Base-by-base conservation (phyloP, 2,113 vertebrate species). In the Tetrax tetrax region DNA sequence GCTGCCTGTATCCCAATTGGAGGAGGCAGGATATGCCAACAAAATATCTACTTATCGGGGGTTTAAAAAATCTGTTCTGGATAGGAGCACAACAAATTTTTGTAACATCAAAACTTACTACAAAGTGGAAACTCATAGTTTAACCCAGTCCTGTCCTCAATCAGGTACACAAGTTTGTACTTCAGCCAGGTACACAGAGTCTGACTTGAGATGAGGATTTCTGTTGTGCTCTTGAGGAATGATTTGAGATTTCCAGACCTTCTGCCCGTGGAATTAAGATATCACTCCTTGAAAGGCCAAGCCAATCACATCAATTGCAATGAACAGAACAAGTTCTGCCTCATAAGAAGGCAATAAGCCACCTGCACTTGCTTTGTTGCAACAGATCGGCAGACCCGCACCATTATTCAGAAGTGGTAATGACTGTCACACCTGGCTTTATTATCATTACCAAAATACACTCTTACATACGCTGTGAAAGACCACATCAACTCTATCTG, bases 151-250 rank as follows among this genome's bases (percentile, higher is more conserved):
- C 48, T 63, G 12, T 57, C 28, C 60, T 78, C 69, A 65, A 35
- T 8, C 6, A 47, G 37, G 51, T 3, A 37, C 23, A 68, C 6
- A 61, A 35, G 35, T 24, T 65, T 60, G 10, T 83, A 38, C 11
- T 87, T 70, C 16, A 64, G 35, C n/a, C 29, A 45, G 51, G 57
- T 56, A 71, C 37, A 24, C 16, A 50, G 14, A 54, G 31, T 27
- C 56, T 89, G 64, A 69, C 35, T 60, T 53, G 41, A 91, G 48
- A 41, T 14, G 18, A 23, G 75, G 59, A 95, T 79, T 96, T 97
- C 77, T 47, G 74, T 68, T 76, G 28, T 56, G 43, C 51, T 75
- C 71, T 56, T 93, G 66, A 96, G 24, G n/a, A 95, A 43, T n/a
- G 37, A 66, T 38, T 48, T 82, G 59, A 87, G 28, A 90, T 94